Evolutionary conservation across 2,113 vertebrate species (phyloP).

Genomic region (Ptychochromis oligacanthus): DNA sequence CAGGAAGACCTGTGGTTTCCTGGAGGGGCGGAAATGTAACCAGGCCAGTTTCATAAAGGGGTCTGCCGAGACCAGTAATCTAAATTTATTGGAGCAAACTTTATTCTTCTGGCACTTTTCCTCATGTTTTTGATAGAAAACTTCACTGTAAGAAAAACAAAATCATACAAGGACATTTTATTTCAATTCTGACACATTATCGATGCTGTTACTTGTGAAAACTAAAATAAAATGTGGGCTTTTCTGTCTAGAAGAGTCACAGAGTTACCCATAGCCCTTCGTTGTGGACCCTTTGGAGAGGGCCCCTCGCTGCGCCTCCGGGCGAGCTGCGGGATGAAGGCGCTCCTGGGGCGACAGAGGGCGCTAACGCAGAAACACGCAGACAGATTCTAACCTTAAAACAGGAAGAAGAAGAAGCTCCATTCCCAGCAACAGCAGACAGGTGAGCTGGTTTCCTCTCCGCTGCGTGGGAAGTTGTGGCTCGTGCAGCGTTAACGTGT

Average conservation of each 20-base stretch:
- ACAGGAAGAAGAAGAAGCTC: background rate
- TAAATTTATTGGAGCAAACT: background rate
- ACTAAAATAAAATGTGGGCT: no score
- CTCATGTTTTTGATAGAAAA: background rate
- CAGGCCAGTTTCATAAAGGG: background rate
- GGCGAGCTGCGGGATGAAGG: fast-evolving
- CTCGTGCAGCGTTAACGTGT: background rate
- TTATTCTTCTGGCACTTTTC: background rate
- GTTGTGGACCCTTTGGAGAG: fast-evolving
- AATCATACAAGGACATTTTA: background rate
- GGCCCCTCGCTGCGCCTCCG: background rate
- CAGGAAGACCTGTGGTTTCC: background rate
- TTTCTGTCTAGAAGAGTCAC: background rate
- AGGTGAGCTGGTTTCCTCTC: fast-evolving
- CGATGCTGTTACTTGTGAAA: background rate
- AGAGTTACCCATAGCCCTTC: background rate
- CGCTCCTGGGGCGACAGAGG: background rate
- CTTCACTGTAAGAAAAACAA: background rate
- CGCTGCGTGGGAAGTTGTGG: background rate
- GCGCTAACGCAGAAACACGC: background rate
- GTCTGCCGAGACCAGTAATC: background rate
- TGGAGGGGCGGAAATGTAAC: background rate
- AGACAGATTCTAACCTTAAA: fast-evolving
- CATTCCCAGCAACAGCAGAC: fast-evolving
- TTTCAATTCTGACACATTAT: background rate